Conservation (phyloP, 1,140 invertebrate genomes). For the Dysdera silvatica region DNA sequence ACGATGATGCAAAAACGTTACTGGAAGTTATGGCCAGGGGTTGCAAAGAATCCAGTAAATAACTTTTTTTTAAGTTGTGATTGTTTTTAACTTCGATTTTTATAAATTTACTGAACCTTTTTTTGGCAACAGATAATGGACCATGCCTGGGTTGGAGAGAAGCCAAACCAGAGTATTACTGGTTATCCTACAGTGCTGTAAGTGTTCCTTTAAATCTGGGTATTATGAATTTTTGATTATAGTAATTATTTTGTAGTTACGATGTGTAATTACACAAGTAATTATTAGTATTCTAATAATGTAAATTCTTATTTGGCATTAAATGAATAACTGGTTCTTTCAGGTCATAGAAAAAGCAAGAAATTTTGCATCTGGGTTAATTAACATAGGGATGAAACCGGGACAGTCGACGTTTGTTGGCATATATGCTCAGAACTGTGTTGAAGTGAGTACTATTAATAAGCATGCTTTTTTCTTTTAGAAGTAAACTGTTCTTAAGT, state of each 20-base stretch:
- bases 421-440: slow-evolving; percentile 89
- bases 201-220: slow-evolving; percentile 8
- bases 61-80: neutral
- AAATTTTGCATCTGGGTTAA: slow-evolving; percentile 82
- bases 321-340: slow-evolving; percentile 21
- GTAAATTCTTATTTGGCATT: too few species aligned
- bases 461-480: too few species aligned
- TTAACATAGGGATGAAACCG: slow-evolving; percentile 61
- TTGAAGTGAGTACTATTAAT: slow-evolving; percentile 60
- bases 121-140: slow-evolving; percentile 62
- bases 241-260: slow-evolving; percentile 22
- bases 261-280: slow-evolving; percentile 17
- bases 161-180: slow-evolving; percentile 72
- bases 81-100: neutral
- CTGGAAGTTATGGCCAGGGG: slow-evolving; percentile 46
- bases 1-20: slow-evolving; percentile 45
- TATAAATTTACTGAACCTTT: neutral
- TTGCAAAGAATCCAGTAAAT: slow-evolving; percentile 38
- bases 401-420: slow-evolving; percentile 70
- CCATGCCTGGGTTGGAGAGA: slow-evolving; percentile 86
- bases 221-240: slow-evolving; percentile 15
- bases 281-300: neutral
- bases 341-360: slow-evolving; percentile 63
- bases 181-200: slow-evolving; percentile 88
- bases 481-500: too few species aligned